phyloP scores from a whole-genome alignment of 2,797 vertebrate genomes.

The Rhynchonycteris naso region DNA sequence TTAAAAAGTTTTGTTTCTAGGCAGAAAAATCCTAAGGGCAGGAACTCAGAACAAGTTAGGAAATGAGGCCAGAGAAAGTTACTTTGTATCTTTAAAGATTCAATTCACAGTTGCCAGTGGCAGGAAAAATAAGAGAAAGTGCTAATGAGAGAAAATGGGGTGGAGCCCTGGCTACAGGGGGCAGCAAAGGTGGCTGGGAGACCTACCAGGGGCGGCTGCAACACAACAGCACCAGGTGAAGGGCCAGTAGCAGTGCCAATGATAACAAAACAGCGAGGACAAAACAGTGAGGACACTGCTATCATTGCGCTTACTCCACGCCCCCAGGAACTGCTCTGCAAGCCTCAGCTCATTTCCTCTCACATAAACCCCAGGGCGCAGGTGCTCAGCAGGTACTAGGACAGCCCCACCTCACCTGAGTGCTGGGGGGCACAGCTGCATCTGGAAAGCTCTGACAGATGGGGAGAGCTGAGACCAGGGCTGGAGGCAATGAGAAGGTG shows the following conservation, averaged over 20 bases:
- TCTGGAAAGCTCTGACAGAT: not conserved
- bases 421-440: not conserved
- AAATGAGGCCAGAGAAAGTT: not conserved
- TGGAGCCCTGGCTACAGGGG: not conserved
- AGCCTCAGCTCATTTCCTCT: not conserved
- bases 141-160: rapidly evolving
- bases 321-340: not conserved
- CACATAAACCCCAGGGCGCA: not conserved
- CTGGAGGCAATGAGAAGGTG: not conserved
- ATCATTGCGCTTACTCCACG: rapidly evolving
- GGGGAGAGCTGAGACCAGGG: not conserved
- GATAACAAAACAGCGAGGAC: rapidly evolving
- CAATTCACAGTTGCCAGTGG: not conserved
- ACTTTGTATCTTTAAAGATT: not conserved
- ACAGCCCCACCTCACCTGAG: not conserved
- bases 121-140: not conserved
- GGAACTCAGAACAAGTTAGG: not conserved
- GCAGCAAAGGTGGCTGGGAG: not conserved
- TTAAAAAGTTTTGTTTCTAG: not conserved
- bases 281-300: rapidly evolving
- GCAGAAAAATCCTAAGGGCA: not conserved
- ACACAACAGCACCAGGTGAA: rapidly evolving
- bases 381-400: no score
- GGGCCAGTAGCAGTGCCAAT: not conserved
- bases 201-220: rapidly evolving